Conservation (phyloP, 2,888 invertebrate species). For the Eupithecia subfuscata region DNA sequence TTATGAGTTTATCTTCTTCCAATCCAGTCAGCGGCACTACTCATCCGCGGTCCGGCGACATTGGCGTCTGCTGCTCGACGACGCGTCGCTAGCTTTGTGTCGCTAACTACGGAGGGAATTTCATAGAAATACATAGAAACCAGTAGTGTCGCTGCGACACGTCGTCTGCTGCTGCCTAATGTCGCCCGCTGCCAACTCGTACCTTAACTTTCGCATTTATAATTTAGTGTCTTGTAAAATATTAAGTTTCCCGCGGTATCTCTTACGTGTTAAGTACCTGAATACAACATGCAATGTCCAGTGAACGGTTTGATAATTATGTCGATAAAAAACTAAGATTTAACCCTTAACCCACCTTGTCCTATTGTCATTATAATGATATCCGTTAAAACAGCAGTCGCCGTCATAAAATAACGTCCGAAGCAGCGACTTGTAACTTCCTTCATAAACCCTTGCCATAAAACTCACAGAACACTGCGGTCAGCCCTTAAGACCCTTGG, state of each 20-base stretch:
- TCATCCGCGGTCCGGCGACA: too few relatives aligned
- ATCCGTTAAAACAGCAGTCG: slow-evolving; percentile 49
- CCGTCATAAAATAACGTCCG: slow-evolving; percentile 68
- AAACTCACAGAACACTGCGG: slow-evolving; percentile 61
- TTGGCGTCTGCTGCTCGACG: too few relatives aligned
- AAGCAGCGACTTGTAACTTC: slow-evolving; percentile 75
- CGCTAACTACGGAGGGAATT: too few relatives aligned
- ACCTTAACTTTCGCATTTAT: too few relatives aligned
- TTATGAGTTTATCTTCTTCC: too few relatives aligned
- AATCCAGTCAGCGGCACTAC: too few relatives aligned
- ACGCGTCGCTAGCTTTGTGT: too few relatives aligned
- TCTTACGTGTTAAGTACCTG: neutral
- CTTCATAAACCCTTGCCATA: slow-evolving; percentile 64
- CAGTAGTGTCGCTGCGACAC: too few relatives aligned
- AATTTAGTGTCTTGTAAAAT: too few relatives aligned
- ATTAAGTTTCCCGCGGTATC: neutral
- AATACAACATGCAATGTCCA: neutral
- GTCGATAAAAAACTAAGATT: slow-evolving; percentile 5
- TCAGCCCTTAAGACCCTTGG: slow-evolving; percentile 51
- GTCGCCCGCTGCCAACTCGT: too few relatives aligned
- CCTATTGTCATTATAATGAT: slow-evolving; percentile 35
- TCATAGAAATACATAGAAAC: too few relatives aligned
- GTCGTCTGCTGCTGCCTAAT: too few relatives aligned
- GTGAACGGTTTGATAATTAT: neutral
- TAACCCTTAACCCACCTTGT: slow-evolving; percentile 10